A percentile compares a stretch with the other conserved stretches of the same genome.
Evolutionary conservation across 1,140 invertebrate genomes (phyloP).

Genomic region (Platorchestia sp.): DNA sequence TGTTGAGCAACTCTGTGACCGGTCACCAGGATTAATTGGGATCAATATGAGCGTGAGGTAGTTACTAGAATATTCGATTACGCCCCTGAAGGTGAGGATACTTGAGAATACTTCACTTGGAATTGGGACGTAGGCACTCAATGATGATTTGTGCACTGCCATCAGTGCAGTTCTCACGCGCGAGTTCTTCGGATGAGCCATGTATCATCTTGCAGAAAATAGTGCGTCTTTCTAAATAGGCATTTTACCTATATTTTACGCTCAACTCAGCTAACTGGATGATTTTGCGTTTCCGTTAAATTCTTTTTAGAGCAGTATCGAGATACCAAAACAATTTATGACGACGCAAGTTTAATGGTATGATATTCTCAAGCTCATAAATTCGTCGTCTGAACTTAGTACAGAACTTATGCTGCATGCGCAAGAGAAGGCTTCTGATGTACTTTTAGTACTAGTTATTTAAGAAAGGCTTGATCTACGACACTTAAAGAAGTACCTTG

Average conservation of each 20-base stretch:
- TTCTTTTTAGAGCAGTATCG: no score
- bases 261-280: neutral
- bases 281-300: no score
- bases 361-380: no score
- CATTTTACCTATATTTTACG: neutral
- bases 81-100: slow-evolving; percentile 1
- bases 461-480: no score
- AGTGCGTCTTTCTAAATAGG: neutral
- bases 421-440: no score
- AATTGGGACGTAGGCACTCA: neutral
- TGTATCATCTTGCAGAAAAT: neutral
- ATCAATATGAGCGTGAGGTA: neutral
- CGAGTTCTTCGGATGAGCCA: neutral
- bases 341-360: no score
- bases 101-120: neutral
- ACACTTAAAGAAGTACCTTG: no score
- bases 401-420: no score
- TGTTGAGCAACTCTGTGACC: slow-evolving; percentile 36
- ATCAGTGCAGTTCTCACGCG: neutral
- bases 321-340: no score
- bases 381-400: no score
- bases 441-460: no score
- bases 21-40: slow-evolving; percentile 44
- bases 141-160: neutral
- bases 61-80: slow-evolving; percentile 31